Conservation (phyloP, 2,797 vertebrate genomes). For the Phrynocephalus vlangalii region DNA sequence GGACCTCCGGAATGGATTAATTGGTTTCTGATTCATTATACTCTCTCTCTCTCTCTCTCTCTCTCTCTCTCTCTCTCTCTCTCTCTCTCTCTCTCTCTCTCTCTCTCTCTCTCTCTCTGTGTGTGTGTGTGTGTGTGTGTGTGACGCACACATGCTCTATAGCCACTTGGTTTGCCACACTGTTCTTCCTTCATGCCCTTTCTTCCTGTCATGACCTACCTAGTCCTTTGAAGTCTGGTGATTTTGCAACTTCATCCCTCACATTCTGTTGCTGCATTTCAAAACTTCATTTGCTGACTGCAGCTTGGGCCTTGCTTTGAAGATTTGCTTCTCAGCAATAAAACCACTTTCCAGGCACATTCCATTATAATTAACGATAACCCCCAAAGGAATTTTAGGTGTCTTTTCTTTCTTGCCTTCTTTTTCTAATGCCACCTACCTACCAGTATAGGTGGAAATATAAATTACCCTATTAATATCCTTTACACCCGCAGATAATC, state of each 20-base stretch:
- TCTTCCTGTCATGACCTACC: conserved; percentile 68
- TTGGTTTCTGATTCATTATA: no score
- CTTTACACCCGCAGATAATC: no score
- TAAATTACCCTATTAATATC: neutral
- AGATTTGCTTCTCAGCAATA: conserved; percentile 54
- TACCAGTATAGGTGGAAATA: neutral
- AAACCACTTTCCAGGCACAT: conserved; percentile 54
- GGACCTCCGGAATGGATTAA: no score
- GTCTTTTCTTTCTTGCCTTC: conserved; percentile 2
- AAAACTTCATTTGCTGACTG: conserved; percentile 50
- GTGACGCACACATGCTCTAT: conserved; percentile 62
- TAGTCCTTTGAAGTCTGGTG: conserved; percentile 69
- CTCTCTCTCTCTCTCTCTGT: no score
- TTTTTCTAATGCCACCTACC: conserved; percentile 42
- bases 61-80: no score
- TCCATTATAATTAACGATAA: conserved; percentile 56
- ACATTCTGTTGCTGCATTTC: conserved; percentile 54
- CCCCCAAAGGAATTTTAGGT: neutral
- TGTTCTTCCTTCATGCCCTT: conserved; percentile 58
- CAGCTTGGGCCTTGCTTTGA: conserved; percentile 61
- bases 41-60: no score
- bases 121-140: conserved; percentile 17
- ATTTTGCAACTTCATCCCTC: conserved; percentile 54
- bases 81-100: no score
- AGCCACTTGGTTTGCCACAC: conserved; percentile 54